phyloP scores from a whole-genome alignment of 2,888 invertebrate genomes.

The Autographa pulchrina region DNA sequence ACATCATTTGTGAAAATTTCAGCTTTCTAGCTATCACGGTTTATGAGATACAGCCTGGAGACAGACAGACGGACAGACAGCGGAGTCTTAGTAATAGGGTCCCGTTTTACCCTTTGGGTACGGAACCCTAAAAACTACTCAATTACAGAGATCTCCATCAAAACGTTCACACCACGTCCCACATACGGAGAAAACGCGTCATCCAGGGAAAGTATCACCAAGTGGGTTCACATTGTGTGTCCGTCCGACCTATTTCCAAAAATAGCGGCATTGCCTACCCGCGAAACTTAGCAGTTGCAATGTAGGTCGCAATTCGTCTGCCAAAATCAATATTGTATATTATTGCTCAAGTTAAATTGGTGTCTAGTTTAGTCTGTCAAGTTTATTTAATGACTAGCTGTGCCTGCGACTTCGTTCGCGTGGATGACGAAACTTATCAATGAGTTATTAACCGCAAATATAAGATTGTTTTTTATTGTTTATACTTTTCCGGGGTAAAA shows the following conservation, averaged over 20 bases:
- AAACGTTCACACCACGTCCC: slow-evolving; percentile 20
- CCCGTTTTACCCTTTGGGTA: too few relatives aligned
- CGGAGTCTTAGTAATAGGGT: too few relatives aligned
- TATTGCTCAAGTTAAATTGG: slow-evolving; percentile 2
- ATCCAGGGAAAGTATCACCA: slow-evolving; percentile 24
- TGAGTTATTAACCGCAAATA: too few relatives aligned
- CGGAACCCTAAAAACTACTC: too few relatives aligned
- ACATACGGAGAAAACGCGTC: slow-evolving; percentile 22
- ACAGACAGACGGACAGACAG: too few relatives aligned
- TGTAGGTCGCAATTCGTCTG: slow-evolving; percentile 47
- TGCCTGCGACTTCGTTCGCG: too few relatives aligned
- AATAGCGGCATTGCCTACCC: slow-evolving; percentile 49
- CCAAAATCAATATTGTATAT: slow-evolving; percentile 38
- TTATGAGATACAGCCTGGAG: too few relatives aligned
- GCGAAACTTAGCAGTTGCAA: slow-evolving; percentile 36
- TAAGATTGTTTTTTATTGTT: too few relatives aligned
- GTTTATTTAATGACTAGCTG: not conserved
- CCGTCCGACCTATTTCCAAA: slow-evolving; percentile 55
- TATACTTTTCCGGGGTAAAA: too few relatives aligned
- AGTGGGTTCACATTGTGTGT: slow-evolving; percentile 47
- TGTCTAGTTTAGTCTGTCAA: not conserved
- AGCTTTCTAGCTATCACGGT: too few relatives aligned
- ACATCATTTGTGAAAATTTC: too few relatives aligned
- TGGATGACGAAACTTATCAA: too few relatives aligned
- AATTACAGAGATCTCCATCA: not conserved